These are phyloP conservation scores for Adela reaumurella DNA, from an alignment of 2,888 invertebrate species.

Conservation along the genomic window DNA sequence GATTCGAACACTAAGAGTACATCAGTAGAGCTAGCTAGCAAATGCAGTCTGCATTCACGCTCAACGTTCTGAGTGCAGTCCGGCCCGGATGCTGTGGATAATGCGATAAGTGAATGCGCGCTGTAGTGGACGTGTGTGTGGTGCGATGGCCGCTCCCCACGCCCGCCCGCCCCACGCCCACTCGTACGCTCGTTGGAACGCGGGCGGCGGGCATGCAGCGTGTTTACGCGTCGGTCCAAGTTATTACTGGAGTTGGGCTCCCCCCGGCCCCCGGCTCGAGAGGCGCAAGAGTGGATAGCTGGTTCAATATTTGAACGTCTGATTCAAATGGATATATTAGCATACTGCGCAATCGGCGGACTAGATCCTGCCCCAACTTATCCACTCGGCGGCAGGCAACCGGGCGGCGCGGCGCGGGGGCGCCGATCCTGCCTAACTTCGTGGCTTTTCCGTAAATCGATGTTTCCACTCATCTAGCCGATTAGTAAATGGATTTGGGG, in stretches of 20 bases:
- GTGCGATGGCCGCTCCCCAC: no score
- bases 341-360: background rate
- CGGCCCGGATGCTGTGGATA: background rate
- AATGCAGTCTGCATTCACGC: no score
- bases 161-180: no score
- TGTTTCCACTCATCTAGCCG: background rate
- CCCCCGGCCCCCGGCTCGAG: background rate
- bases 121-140: no score
- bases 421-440: background rate
- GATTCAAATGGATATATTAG: background rate
- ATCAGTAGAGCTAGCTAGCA: no score
- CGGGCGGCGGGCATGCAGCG: background rate
- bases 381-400: background rate
- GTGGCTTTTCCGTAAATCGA: background rate
- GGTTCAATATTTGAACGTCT: background rate
- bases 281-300: background rate
- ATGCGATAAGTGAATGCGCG: background rate
- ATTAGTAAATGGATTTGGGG: background rate
- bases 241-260: background rate
- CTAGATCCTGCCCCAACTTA: background rate
- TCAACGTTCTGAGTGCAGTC: no score
- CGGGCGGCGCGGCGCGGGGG: no score
- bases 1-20: no score
- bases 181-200: no score
- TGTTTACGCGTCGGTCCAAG: background rate